Evolutionary conservation across 2,888 invertebrate genomes (phyloP), one percentile per base, ranked within the genome.

Genomic region (Euphydryas editha): DNA sequence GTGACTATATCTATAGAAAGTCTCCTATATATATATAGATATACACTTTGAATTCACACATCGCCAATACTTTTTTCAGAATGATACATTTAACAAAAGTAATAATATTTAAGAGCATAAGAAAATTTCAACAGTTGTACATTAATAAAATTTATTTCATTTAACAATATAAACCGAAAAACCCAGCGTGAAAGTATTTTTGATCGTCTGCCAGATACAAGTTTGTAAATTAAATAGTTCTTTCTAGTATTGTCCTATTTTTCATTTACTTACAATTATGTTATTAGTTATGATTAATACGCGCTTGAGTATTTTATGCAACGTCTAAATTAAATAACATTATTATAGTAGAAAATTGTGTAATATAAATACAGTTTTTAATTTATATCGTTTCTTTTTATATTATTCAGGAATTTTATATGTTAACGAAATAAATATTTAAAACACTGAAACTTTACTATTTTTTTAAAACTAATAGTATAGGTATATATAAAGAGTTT

Each of bases 151-250:
- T 44, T 44, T n/a, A 44, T 44, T 44, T 44, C 42, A 44, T 44
- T 44, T n/a, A 44, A 39, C 39, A 7, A 39, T 11, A 39, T 39
- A 13, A 39, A 44, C 42, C 42, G 15, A 44, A 15, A 44, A 44
- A 63, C 62, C 57, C 62, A 60, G 51, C 57, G 59, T 65, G 59
- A 62, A 59, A 62, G 60, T 59, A 62, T 65, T 59, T 65, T 62
- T 69, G 65, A 59, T 20, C 15, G 56, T 60, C 37, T 66, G 69
- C 65, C 69, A 69, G 20, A 57, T 49, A 65, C 24, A 51, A 44
- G n/a, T 44, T 5, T 3, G 42, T 44, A 44, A 44, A 44, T 44
- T 44, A 44, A n/a, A 44, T n/a, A n/a, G 0, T 44, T 2, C n/a
- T 44, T 44, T n/a, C 42, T 6, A 44, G 5, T n/a, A 6, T 44